Percentiles rank a stretch among this genome's conserved stretches.
phyloP scores from a whole-genome alignment of 2,113 vertebrate species.

The Labeo catla region DNA sequence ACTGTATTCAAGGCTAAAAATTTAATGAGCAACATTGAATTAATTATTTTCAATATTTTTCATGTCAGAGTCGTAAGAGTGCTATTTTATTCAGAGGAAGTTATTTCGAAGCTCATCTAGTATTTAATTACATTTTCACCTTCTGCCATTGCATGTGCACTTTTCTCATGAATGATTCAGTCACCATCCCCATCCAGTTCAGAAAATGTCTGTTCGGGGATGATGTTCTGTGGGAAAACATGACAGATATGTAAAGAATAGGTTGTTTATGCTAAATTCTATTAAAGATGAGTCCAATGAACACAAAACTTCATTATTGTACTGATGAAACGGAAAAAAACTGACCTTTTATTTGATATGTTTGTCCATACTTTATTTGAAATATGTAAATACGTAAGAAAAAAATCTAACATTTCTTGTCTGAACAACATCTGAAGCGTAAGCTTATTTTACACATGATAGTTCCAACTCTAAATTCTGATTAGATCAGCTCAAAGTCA shows the following conservation, averaged over 20 bases:
- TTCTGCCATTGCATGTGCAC: slow-evolving; percentile 42
- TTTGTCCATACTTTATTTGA: neutral
- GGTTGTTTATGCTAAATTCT: slow-evolving; percentile 67
- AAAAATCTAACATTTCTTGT: too few species aligned
- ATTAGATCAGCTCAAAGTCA: neutral
- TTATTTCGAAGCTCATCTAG: neutral
- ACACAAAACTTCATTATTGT: neutral
- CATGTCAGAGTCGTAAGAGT: neutral
- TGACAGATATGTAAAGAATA: slow-evolving; percentile 59
- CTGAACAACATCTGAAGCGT: neutral
- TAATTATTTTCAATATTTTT: neutral
- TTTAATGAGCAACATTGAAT: neutral
- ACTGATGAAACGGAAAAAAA: neutral
- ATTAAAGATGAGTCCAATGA: slow-evolving; percentile 68
- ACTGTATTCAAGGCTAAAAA: neutral
- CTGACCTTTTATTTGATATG: neutral
- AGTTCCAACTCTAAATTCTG: neutral
- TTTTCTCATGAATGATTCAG: slow-evolving; percentile 66
- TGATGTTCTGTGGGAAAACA: slow-evolving; percentile 60
- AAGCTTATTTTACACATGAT: neutral
- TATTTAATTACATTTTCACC: slow-evolving; percentile 54
- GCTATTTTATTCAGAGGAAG: neutral
- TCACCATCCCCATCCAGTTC: slow-evolving; percentile 46
- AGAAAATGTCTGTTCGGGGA: slow-evolving; percentile 60
- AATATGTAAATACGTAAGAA: neutral